phyloP scores from a whole-genome alignment of 1,140 invertebrate genomes.

The Papilio helenus region DNA sequence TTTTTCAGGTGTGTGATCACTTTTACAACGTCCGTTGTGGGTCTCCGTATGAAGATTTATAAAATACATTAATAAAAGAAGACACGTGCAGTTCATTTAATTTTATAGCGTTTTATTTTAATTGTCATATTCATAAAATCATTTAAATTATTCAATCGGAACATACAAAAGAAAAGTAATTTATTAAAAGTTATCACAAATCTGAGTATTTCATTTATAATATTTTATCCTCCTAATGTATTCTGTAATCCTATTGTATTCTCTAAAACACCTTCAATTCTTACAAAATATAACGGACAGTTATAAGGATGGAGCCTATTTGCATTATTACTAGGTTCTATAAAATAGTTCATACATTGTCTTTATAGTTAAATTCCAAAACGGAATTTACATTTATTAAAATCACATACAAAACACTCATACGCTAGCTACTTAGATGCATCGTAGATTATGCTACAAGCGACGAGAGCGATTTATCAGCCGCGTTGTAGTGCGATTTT shows the following conservation, averaged over 20 bases:
- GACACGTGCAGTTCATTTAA: background rate
- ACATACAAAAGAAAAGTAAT: conserved; percentile 4
- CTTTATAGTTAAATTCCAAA: background rate
- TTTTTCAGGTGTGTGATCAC: conserved; percentile 86
- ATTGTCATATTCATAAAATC: background rate
- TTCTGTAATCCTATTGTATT: background rate
- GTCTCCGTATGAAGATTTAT: conserved; percentile 83
- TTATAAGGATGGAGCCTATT: background rate
- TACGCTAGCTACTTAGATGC: background rate
- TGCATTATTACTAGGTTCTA: background rate
- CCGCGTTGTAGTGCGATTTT: background rate
- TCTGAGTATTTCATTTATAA: conserved; percentile 39
- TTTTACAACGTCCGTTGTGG: conserved; percentile 87
- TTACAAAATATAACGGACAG: background rate
- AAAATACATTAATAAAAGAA: conserved; percentile 47
- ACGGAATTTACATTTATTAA: background rate
- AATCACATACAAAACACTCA: background rate
- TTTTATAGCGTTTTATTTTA: background rate
- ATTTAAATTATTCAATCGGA: background rate
- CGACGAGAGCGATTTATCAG: background rate
- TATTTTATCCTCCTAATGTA: background rate
- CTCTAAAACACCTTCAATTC: background rate
- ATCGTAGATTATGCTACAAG: background rate
- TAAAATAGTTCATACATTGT: background rate
- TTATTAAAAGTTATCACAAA: conserved; percentile 42